Percentiles rank a stretch among this genome's conserved stretches.
phyloP scores from a whole-genome alignment of 2,888 invertebrate genomes.

The Tanytarsus gracilentus region DNA sequence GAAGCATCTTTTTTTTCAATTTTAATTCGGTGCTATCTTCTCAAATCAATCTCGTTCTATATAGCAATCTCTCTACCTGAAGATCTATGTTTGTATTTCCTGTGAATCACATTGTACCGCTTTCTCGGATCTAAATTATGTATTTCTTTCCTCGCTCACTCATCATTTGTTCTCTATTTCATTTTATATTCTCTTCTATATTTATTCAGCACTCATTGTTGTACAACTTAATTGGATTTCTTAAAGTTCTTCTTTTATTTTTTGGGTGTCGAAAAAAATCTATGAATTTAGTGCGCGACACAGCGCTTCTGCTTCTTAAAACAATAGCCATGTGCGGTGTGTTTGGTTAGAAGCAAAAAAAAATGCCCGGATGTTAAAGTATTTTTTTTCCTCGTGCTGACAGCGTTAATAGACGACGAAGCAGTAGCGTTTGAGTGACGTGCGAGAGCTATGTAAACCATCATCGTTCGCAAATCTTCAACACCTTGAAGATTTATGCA shows the following conservation, averaged over 20 bases:
- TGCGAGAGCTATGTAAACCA: slow-evolving; percentile 14
- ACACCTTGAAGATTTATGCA: slow-evolving; percentile 18
- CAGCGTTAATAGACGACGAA: slow-evolving; percentile 3
- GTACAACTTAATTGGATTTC: slow-evolving; percentile 7
- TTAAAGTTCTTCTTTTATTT: slow-evolving; percentile 5
- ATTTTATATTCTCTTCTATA: background rate
- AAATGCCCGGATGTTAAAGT: background rate
- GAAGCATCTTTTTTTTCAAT: background rate
- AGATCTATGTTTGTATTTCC: slow-evolving; percentile 19
- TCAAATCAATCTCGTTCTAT: slow-evolving; percentile 3
- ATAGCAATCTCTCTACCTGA: slow-evolving; percentile 16
- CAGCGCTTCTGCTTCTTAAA: too few species aligned
- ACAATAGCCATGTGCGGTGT: too few species aligned
- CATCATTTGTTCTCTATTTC: slow-evolving; percentile 8
- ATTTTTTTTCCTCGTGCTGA: background rate
- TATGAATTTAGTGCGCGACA: too few species aligned
- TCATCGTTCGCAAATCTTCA: slow-evolving; percentile 7
- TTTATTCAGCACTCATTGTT: slow-evolving; percentile 20
- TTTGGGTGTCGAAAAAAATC: background rate
- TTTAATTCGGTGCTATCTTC: too few species aligned
- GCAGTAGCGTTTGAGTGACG: slow-evolving; percentile 18
- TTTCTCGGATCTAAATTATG: slow-evolving; percentile 22
- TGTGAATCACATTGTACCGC: slow-evolving; percentile 26
- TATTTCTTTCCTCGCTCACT: too few species aligned
- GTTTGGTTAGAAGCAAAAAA: too few species aligned